Base-by-base conservation (phyloP, 2,888 invertebrate species). In the Sinohyriopsis cumingii region DNA sequence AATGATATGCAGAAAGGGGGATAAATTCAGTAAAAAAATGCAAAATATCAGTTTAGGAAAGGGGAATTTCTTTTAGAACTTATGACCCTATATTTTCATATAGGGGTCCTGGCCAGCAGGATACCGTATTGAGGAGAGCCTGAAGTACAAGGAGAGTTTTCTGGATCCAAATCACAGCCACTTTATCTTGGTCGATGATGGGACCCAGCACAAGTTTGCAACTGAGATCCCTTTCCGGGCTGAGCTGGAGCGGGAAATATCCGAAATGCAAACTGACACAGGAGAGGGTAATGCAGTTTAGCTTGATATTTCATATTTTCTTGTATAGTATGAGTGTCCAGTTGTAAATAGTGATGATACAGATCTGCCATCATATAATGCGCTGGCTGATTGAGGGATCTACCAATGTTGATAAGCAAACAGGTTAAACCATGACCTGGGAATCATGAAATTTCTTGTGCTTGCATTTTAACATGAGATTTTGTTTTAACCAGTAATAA, bases 91-190 rank as follows among this genome's bases (percentile, higher is more conserved):
- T 19, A 54, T 67, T 2, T 67, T 77, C 73, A 64, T 54, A 55
- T 59, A 81, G 68, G 86, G 86, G 9, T 73, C 72, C 57, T 86
- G 84, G 83, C 86, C 87, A n/a, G 88, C 85, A 6, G 59, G 73
- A 45, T 87, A 89, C 74, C 73, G 82, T 24, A 76, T 80, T 19
- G 71, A 76, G 33, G 75, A 75, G 28, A 68, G 68, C 15, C 68
- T 75, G 54, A 61, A 53, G 19, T 59, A 28, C 54, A 67, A 68
- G 55, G 75, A 78, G 55, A 73, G 73, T 9, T 80, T 81, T 15
- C 83, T 90, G 19, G 90, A 90, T 72, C 84, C 86, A 6, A 90
- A 90, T 77, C 90, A 90, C 77, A 84, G 89, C 7, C 89, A 90
- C 72, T 90, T 90, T 77, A 83, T 90, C 19, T 78, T 90, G 66